Percentiles rank a stretch among this genome's conserved stretches.
Evolutionary conservation across 2,113 vertebrate genomes (phyloP).

Genomic region (Platanista minor): DNA sequence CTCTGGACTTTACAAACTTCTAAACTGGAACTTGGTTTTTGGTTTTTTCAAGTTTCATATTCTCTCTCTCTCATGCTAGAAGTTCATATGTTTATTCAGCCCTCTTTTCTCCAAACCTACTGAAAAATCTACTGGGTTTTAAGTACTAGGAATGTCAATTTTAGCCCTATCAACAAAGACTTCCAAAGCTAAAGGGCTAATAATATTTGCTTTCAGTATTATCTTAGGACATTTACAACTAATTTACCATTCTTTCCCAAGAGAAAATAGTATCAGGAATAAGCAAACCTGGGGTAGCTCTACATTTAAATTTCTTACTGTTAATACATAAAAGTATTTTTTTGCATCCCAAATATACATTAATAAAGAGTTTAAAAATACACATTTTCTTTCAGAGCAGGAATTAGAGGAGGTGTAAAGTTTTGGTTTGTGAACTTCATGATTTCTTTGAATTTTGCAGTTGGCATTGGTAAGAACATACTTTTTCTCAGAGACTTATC

Average conservation of each 20-base stretch:
- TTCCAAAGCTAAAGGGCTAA: background rate
- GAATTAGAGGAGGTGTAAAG: background rate
- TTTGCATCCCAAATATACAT: background rate
- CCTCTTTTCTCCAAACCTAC: background rate
- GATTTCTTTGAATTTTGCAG: background rate
- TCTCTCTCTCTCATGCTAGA: background rate
- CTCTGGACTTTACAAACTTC: background rate
- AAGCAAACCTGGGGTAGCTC: background rate
- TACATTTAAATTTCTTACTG: background rate
- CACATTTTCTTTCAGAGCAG: background rate
- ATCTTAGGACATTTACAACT: background rate
- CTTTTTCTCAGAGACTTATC: background rate
- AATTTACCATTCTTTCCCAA: background rate
- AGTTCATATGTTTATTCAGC: background rate
- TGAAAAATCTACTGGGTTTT: background rate
- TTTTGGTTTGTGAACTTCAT: background rate
- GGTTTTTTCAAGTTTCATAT: background rate
- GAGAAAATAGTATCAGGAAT: background rate
- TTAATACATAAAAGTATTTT: background rate
- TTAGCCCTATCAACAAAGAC: background rate
- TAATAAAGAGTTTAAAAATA: background rate
- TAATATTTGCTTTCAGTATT: background rate
- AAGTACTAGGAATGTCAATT: background rate
- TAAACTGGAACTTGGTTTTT: background rate
- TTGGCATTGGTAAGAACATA: background rate